Base-by-base conservation (phyloP, 2,113 vertebrate genomes). In the Andinoacara biseriatus region DNA sequence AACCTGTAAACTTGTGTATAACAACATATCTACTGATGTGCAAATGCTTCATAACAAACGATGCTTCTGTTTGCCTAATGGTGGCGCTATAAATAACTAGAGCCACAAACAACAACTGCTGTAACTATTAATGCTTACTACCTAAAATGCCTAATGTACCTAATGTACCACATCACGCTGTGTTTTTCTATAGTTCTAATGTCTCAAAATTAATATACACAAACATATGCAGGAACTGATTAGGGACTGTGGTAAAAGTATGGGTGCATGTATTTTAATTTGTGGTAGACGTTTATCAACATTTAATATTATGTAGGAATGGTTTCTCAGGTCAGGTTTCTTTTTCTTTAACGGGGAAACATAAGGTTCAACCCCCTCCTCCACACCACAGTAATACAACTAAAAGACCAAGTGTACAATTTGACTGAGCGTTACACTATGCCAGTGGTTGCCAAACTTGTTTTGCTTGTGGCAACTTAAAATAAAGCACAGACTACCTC, bases 21-120 rank as follows among this genome's bases (percentile, higher is more conserved):
- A 81, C 80, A 60, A 78, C 58, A 85, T 18, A 83, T 87, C 82
- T 85, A 83, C 88, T 80, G 81, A 83, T 85, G 86, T 78, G 77
- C 63, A 83, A 87, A 79, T 24, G 43, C 74, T 58, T 77, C 74
- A 46, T 80, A 82, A 80, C 78, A 87, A 87, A 81, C 52, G 43
- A 35, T 52, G 69, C 65, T 81, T 46, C 6, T 46, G 22, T 89
- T 85, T 77, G 38, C 33, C 76, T 81, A 85, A 86, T 58, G 83
- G 78, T 56, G 79, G 85, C 29, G 67, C 81, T 84, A 84, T 76
- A 74, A 86, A 87, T 72, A 72, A 72, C 81, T 22, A 33, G 7
- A 38, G 24, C 67, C 15, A 14, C 22, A 62, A 82, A 18, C 2
- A 33, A 4, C n/a, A 13, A 1, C 26, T 8, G 7, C 14, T 26